These are phyloP conservation scores for Marisa cornuarietis DNA, from an alignment of 1,140 invertebrate species.

Conservation along the genomic window DNA sequence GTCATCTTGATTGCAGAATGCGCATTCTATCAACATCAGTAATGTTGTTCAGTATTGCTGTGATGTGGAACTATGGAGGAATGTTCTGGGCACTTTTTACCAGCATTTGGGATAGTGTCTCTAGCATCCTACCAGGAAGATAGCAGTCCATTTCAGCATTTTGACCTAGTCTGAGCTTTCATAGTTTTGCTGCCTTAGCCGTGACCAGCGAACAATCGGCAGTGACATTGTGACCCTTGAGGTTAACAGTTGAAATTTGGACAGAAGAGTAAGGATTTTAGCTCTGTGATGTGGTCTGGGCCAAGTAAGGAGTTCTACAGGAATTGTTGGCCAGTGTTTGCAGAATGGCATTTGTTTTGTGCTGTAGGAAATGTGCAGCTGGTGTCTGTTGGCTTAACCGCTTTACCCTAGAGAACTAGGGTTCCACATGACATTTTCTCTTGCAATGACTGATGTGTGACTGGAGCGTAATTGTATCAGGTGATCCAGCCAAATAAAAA, in stretches of 20 bases:
- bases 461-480: too few relatives aligned
- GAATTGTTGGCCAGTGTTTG: background rate
- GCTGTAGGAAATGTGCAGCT: too few relatives aligned
- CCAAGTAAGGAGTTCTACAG: background rate
- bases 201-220: background rate
- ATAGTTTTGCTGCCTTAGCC: background rate
- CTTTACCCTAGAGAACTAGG: too few relatives aligned
- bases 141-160: background rate
- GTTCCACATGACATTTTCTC: too few relatives aligned
- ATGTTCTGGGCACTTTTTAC: background rate
- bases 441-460: too few relatives aligned
- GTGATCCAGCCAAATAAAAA: too few relatives aligned
- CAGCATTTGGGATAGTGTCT: slow-evolving; percentile 17
- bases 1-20: slow-evolving; percentile 15
- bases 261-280: background rate
- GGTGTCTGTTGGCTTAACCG: too few relatives aligned
- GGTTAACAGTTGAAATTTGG: background rate
- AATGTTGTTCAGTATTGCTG: slow-evolving; percentile 2
- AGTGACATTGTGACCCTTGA: too few relatives aligned
- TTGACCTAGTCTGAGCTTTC: background rate
- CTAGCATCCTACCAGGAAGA: slow-evolving; percentile 10
- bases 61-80: slow-evolving; percentile 16
- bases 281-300: background rate
- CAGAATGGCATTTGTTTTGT: too few relatives aligned
- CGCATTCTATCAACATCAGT: slow-evolving; percentile 22